Evolutionary conservation across 2,888 invertebrate genomes (phyloP).

Genomic region (Panopea generosa): DNA sequence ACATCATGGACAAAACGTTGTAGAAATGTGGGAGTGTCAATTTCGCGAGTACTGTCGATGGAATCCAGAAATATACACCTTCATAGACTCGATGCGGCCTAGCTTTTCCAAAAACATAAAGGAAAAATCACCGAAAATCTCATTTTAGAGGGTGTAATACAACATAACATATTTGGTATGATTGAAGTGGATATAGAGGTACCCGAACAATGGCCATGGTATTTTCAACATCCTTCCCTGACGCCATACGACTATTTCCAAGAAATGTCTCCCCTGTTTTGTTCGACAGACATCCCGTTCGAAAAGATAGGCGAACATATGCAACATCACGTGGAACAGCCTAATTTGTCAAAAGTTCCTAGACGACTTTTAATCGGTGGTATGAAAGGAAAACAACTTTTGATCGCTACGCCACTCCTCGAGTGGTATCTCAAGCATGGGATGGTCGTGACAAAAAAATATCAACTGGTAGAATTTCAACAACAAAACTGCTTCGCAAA

Average conservation of each 20-base stretch:
- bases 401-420: slow-evolving; percentile 45
- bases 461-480: slow-evolving; percentile 47
- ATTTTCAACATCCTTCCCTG: background rate
- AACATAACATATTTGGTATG: background rate
- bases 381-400: slow-evolving; percentile 28
- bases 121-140: slow-evolving; percentile 1
- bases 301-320: too few species aligned
- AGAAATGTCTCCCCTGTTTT: slow-evolving; percentile 38
- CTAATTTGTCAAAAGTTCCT: slow-evolving; percentile 11
- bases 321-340: too few species aligned
- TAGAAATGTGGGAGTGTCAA: slow-evolving; percentile 48
- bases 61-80: slow-evolving; percentile 29
- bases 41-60: slow-evolving; percentile 11
- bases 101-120: slow-evolving; percentile 24
- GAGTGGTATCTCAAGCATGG: slow-evolving; percentile 60
- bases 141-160: background rate
- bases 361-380: slow-evolving; percentile 34
- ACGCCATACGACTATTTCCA: background rate
- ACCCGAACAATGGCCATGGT: background rate
- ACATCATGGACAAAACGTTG: slow-evolving; percentile 24
- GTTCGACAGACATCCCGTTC: slow-evolving; percentile 42
- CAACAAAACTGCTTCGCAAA: slow-evolving; percentile 35
- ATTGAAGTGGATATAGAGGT: too few species aligned
- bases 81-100: slow-evolving; percentile 22
- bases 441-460: slow-evolving; percentile 23